These are phyloP conservation scores for Chymomyza costata DNA, from an alignment of 1,140 invertebrate species.

Conservation along the genomic window DNA sequence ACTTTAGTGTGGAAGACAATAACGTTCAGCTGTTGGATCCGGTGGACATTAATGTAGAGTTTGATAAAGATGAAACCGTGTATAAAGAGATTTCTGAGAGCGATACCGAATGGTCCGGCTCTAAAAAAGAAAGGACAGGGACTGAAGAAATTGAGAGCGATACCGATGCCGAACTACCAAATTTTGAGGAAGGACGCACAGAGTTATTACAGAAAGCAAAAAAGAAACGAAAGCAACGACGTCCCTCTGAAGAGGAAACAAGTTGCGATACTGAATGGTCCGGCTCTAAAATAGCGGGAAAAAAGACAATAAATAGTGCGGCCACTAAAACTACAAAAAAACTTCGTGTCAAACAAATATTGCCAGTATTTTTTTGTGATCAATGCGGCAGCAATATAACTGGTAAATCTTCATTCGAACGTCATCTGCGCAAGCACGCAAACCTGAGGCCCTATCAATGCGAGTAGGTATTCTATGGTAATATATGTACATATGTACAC, in stretches of 20 bases:
- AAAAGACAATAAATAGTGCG: neutral
- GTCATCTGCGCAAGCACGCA: constrained; percentile 54
- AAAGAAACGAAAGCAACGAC: constrained; percentile 8
- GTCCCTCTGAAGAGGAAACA: neutral
- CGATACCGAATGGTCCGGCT: no score
- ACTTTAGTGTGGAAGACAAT: constrained; percentile 24
- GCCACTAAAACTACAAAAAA: constrained; percentile 10
- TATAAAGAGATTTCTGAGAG: neutral
- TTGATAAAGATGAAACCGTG: neutral
- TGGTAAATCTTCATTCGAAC: constrained; percentile 53
- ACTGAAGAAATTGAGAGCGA: no score
- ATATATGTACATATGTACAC: no score
- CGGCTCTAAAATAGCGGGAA: neutral
- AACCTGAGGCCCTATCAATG: constrained; percentile 55
- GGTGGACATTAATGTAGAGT: neutral
- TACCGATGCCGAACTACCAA: no score
- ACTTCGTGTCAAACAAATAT: constrained; percentile 29
- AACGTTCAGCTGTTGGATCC: constrained; percentile 40
- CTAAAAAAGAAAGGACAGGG: no score
- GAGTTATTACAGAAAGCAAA: no score
- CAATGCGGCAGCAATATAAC: constrained; percentile 51
- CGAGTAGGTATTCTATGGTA: constrained; percentile 31
- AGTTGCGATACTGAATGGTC: neutral
- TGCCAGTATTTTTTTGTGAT: constrained; percentile 53
- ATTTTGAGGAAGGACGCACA: no score